Base-by-base conservation (phyloP, 1,140 invertebrate genomes). In the Drosophila jambulina region DNA sequence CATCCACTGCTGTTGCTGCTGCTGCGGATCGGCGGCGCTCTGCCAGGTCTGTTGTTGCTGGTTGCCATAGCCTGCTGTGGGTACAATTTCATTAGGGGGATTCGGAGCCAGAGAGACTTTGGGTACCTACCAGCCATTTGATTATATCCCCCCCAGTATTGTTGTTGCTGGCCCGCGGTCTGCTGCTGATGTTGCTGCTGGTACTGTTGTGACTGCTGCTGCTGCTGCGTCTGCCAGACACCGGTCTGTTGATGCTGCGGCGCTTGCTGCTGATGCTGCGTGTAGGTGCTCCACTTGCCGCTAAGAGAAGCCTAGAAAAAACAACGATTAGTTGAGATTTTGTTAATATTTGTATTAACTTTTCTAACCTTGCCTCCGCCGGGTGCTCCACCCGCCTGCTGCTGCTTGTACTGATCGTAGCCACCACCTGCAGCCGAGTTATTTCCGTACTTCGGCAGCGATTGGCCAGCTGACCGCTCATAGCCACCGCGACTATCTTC, bases 401-500 rank as follows among this genome's bases (percentile, higher is more conserved):
- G 88, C 38, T 82, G 90, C 74, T 90, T 91, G 75, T 92, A 91
- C 53, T 92, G 85, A 68, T 83, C 87, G 58, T 92, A 91, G 67
- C 78, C 68, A 23, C 63, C 82, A 13, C 72, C 60, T 42, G 58
- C 72, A 49, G 75, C 65, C 46, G 78, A 62, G 54, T 75, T 91
- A 53, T 82, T 87, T 48, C 90, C 84, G 51, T 82, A 91, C 46
- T 91, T 91, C 70, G 81, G 79, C 65, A 78, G 67, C 65, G 82
- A 48, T 81, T 80, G 84, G 46, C 74, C 78, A 75, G 84, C 82
- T 78, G 91, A 91, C 61, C 91, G 84, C 82, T 92, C 91, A 92
- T 91, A 92, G 91, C 91, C 91, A 93, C 92, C 91, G 91, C 92
- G 92, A 93, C 91, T 93, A 93, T 92, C 92, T 93, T 91, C 91